phyloP scores from a whole-genome alignment of 1,140 invertebrate species.

The Brachionus paranguensis region DNA sequence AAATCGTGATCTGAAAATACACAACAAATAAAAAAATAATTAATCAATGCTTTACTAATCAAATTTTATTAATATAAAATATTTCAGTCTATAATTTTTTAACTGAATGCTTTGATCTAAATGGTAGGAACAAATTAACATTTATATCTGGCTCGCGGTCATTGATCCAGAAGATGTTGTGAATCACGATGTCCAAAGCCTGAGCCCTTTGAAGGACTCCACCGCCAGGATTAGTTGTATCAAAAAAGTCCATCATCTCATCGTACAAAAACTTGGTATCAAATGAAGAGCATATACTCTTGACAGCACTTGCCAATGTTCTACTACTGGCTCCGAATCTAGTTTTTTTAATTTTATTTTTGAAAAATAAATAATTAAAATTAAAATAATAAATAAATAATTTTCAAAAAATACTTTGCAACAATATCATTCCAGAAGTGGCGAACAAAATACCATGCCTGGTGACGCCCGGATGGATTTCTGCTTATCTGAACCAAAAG shows the following conservation, averaged over 20 bases:
- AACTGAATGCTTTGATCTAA: neutral
- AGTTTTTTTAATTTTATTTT: neutral
- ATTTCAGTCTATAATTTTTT: neutral
- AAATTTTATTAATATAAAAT: neutral
- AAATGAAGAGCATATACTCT: slow-evolving; percentile 28
- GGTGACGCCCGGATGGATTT: slow-evolving; percentile 18
- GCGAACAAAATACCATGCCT: slow-evolving; percentile 23
- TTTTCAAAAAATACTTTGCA: neutral
- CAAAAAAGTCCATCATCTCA: slow-evolving; percentile 18
- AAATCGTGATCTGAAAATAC: too few relatives aligned
- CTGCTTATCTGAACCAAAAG: neutral
- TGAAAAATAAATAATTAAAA: neutral
- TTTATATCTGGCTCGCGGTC: slow-evolving; percentile 5
- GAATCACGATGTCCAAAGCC: slow-evolving; percentile 6
- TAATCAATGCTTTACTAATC: neutral
- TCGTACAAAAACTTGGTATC: neutral
- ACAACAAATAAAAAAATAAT: too few relatives aligned
- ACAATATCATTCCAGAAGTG: neutral
- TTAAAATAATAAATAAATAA: neutral
- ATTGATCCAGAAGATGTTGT: slow-evolving; percentile 31
- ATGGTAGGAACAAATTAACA: neutral
- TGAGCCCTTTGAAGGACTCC: neutral
- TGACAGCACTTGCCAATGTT: slow-evolving; percentile 20
- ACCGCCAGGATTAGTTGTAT: neutral
- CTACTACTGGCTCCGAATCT: slow-evolving; percentile 24